A percentile compares a stretch with the other conserved stretches of the same genome.
Evolutionary conservation across 2,888 invertebrate species (phyloP).

Genomic region (Papilio protenor): DNA sequence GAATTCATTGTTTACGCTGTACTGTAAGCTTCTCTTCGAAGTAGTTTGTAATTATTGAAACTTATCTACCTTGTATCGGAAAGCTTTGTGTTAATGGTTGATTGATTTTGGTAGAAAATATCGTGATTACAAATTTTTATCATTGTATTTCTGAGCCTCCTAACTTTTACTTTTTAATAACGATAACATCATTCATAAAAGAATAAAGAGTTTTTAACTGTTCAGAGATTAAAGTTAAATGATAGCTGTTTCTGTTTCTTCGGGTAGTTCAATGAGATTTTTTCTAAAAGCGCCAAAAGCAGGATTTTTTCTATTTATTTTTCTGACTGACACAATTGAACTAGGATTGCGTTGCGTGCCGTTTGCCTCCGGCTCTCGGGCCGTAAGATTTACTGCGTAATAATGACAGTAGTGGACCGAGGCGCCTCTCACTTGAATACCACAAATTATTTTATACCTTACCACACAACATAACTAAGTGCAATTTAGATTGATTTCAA

Average conservation of each 20-base stretch:
- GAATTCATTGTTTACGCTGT: conserved; percentile 29
- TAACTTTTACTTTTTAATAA: neutral
- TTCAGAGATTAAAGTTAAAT: neutral
- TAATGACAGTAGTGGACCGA: conserved; percentile 22
- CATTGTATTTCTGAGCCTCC: neutral
- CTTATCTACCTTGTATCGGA: neutral
- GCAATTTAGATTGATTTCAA: conserved; percentile 3
- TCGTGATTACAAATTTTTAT: neutral
- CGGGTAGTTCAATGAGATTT: too few species aligned
- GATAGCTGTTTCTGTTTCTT: neutral
- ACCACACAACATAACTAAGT: neutral
- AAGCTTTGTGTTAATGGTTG: neutral
- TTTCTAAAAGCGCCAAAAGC: neutral
- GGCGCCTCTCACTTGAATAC: conserved; percentile 24
- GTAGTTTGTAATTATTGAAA: neutral
- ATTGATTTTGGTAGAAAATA: neutral
- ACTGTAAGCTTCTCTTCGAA: neutral
- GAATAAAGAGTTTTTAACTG: neutral
- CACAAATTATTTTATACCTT: neutral
- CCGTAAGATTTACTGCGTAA: conserved; percentile 29
- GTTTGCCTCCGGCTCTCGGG: conserved; percentile 30
- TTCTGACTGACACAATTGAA: conserved; percentile 3
- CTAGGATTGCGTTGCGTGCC: conserved; percentile 18
- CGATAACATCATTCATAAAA: neutral
- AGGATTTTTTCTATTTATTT: neutral